Conservation (phyloP, 2,888 invertebrate genomes). For the Gasteruption jaculator region DNA sequence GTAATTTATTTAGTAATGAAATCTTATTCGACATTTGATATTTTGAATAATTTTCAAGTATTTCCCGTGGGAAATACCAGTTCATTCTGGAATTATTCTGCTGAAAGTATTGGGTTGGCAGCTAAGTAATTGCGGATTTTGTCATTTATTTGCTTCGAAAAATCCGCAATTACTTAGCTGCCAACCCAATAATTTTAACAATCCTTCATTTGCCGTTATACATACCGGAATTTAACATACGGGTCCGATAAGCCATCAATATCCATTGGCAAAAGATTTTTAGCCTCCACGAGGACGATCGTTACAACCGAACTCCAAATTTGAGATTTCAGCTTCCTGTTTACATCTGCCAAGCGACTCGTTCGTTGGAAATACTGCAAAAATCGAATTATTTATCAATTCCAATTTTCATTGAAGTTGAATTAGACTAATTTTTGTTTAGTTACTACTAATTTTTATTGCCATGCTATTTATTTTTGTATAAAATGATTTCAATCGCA, state of each 20-base stretch:
- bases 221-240: conserved; percentile 91
- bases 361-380: conserved; percentile 77
- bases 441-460: too few species aligned
- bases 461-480: not conserved
- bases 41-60: too few species aligned
- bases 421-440: not conserved
- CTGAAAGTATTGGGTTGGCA: too few species aligned
- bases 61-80: too few species aligned
- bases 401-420: not conserved
- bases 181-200: too few species aligned
- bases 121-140: too few species aligned
- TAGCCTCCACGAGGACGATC: conserved; percentile 93
- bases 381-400: conserved; percentile 17
- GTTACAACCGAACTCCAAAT: conserved; percentile 98
- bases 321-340: conserved; percentile 83
- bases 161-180: too few species aligned
- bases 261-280: conserved; percentile 82
- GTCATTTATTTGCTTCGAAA: too few species aligned
- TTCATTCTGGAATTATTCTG: too few species aligned
- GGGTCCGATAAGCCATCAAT: conserved; percentile 87
- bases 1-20: not conserved
- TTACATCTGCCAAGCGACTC: conserved; percentile 73
- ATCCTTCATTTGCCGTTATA: too few species aligned
- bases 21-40: not conserved
- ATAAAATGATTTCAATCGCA: not conserved